Percentiles rank a stretch among this genome's conserved stretches.
Evolutionary conservation across 2,113 vertebrate species (phyloP).

Genomic region (Pachyramphus minor): DNA sequence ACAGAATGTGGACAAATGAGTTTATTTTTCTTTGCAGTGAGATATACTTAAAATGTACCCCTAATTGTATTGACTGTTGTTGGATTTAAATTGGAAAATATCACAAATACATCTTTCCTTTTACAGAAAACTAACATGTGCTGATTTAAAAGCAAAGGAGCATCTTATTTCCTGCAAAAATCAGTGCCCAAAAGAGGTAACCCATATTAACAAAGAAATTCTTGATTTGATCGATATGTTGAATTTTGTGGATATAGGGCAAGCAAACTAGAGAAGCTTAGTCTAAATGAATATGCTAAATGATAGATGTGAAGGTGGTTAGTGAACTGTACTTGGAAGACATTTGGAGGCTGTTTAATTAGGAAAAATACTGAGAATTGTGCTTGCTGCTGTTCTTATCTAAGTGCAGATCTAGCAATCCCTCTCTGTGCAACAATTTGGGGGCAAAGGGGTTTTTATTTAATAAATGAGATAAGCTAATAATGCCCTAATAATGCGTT

Average conservation of each 20-base stretch:
- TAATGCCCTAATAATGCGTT: background rate
- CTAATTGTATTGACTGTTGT: background rate
- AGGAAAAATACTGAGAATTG: background rate
- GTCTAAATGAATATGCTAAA: background rate
- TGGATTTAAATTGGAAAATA: background rate
- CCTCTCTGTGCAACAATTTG: background rate
- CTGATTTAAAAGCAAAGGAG: slow-evolving; percentile 76
- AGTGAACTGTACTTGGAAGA: background rate
- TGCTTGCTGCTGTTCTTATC: background rate
- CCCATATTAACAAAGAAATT: background rate
- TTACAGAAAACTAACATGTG: slow-evolving; percentile 81
- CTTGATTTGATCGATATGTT: background rate
- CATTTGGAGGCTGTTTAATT: background rate
- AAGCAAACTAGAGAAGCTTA: background rate
- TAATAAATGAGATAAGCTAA: background rate
- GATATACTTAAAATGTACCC: background rate
- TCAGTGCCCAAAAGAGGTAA: slow-evolving; percentile 96
- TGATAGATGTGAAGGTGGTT: background rate
- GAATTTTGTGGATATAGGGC: background rate
- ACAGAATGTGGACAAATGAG: background rate
- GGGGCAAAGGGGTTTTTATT: background rate
- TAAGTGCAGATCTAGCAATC: background rate
- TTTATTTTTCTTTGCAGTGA: background rate
- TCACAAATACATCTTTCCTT: background rate
- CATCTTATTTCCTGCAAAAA: slow-evolving; percentile 87